Evolutionary conservation across 2,113 vertebrate genomes (phyloP).

Genomic region (Callospermophilus lateralis): DNA sequence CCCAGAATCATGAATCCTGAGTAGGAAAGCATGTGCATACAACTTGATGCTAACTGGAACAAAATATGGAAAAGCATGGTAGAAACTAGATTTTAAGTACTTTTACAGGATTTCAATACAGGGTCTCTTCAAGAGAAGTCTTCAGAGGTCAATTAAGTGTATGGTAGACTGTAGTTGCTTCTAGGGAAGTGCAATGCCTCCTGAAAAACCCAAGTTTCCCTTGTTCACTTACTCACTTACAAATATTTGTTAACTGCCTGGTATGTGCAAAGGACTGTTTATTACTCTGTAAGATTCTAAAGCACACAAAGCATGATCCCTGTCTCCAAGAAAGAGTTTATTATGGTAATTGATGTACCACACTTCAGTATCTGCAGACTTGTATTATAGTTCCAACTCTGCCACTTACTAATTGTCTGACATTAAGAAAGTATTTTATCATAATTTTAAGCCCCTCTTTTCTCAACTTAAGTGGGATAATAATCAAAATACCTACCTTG

Average conservation of each 20-base stretch:
- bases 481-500: conserved; percentile 15
- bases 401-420: neutral
- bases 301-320: neutral
- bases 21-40: neutral
- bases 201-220: neutral
- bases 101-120: conserved; percentile 14
- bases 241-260: conserved; percentile 17
- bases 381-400: neutral
- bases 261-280: neutral
- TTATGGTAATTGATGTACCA: neutral
- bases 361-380: neutral
- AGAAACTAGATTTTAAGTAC: neutral
- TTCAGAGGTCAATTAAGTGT: neutral
- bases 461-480: conserved; percentile 19
- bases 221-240: neutral
- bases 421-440: neutral
- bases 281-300: neutral
- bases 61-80: neutral
- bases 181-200: neutral
- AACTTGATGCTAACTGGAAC: neutral
- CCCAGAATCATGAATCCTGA: neutral
- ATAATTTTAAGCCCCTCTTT: conserved; percentile 8
- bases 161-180: neutral
- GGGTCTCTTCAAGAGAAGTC: neutral
- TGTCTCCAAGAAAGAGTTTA: neutral